A percentile compares a stretch with the other conserved stretches of the same genome.
Evolutionary conservation across 2,888 invertebrate genomes (phyloP).

Genomic region (Lycophotia porphyrea): DNA sequence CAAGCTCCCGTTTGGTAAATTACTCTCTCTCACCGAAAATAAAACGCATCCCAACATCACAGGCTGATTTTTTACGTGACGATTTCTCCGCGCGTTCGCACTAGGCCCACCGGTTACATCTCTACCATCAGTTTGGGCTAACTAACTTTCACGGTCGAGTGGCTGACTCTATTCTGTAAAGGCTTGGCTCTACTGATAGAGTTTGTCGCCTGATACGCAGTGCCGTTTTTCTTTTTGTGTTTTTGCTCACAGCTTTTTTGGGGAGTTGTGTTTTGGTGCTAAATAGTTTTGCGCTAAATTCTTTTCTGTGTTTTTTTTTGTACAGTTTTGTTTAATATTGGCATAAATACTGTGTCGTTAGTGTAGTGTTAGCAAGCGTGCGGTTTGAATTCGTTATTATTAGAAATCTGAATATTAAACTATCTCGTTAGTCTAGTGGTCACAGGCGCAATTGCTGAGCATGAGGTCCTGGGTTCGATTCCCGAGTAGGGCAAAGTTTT

Average conservation of each 20-base stretch:
- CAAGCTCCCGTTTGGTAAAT: too few relatives aligned
- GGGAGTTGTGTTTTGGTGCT: background rate
- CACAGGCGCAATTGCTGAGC: too few relatives aligned
- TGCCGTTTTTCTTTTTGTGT: background rate
- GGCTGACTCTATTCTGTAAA: constrained; percentile 52
- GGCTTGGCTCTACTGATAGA: constrained; percentile 38
- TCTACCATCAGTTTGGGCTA: constrained; percentile 57
- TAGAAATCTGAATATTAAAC: too few relatives aligned
- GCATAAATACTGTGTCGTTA: background rate
- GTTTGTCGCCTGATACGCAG: constrained; percentile 23
- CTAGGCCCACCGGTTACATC: constrained; percentile 26
- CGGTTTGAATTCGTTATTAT: background rate
- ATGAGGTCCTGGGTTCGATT: too few relatives aligned
- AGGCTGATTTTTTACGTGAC: constrained; percentile 7
- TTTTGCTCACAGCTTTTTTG: background rate
- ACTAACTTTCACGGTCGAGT: constrained; percentile 66
- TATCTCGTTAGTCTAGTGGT: too few relatives aligned
- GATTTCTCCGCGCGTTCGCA: too few relatives aligned
- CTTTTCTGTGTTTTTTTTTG: background rate
- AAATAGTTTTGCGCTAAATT: too few relatives aligned
- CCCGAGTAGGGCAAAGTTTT: too few relatives aligned
- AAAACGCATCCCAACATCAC: too few relatives aligned
- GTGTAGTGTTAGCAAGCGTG: background rate
- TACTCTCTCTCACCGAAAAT: too few relatives aligned
- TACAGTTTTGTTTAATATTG: background rate